phyloP scores from a whole-genome alignment of 2,888 invertebrate species.

The Chymomyza caudatula region DNA sequence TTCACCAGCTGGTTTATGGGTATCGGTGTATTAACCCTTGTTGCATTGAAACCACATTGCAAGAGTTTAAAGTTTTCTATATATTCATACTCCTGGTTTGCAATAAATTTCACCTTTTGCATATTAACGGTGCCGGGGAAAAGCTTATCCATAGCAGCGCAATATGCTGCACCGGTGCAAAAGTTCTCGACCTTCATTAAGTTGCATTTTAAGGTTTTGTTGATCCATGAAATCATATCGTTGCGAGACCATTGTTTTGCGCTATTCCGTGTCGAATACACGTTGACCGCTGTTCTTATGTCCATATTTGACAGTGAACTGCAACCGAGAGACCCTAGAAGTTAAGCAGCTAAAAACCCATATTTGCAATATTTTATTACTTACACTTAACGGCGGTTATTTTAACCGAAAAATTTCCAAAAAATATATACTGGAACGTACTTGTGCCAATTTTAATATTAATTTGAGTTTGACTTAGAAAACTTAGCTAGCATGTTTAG shows the following conservation, averaged over 20 bases:
- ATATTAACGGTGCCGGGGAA: slow-evolving; percentile 9
- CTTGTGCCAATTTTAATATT: too few species aligned
- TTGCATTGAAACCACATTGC: slow-evolving; percentile 1
- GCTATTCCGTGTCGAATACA: neutral
- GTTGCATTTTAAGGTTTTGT: fast-evolving
- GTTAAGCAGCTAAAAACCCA: too few species aligned
- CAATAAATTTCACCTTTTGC: slow-evolving; percentile 11
- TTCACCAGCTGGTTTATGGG: slow-evolving; percentile 7
- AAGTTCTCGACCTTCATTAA: slow-evolving; percentile 9
- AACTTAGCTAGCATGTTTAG: too few species aligned
- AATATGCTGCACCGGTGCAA: slow-evolving; percentile 22
- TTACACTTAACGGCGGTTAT: too few species aligned
- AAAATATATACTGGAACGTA: too few species aligned
- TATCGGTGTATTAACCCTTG: neutral
- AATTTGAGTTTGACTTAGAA: too few species aligned
- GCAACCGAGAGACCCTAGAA: too few species aligned
- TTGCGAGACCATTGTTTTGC: neutral
- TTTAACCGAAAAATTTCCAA: too few species aligned
- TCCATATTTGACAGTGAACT: too few species aligned
- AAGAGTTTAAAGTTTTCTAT: slow-evolving; percentile 17
- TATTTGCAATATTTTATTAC: too few species aligned
- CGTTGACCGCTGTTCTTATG: slow-evolving; percentile 8
- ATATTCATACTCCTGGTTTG: slow-evolving; percentile 7
- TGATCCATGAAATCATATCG: slow-evolving; percentile 1
- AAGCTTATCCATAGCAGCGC: slow-evolving; percentile 18